A percentile compares a stretch with the other conserved stretches of the same genome.
Evolutionary conservation across 1,140 invertebrate genomes (phyloP).

Genomic region (Araneus ventricosus): DNA sequence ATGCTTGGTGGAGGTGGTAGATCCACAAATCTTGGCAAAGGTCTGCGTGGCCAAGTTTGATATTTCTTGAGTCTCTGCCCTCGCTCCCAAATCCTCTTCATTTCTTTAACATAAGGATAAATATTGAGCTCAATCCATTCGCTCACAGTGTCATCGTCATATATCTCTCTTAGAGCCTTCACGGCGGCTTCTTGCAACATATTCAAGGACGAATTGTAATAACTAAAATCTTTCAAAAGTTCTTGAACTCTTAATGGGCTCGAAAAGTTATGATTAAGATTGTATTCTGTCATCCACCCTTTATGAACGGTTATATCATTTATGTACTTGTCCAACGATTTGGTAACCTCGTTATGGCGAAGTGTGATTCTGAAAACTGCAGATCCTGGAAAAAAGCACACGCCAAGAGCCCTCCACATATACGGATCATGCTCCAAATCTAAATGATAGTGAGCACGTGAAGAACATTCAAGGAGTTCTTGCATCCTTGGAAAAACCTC

Average conservation of each 20-base stretch:
- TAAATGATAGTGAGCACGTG: conserved; percentile 77
- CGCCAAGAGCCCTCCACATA: conserved; percentile 83
- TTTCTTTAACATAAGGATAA: conserved; percentile 82
- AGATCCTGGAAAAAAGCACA: conserved; percentile 83
- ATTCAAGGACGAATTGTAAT: conserved; percentile 78
- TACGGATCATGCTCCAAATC: conserved; percentile 84
- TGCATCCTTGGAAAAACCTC: conserved; percentile 81
- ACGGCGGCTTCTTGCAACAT: conserved; percentile 84
- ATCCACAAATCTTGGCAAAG: conserved; percentile 78
- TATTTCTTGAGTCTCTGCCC: conserved; percentile 81
- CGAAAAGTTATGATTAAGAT: conserved; percentile 88
- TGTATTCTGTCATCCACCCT: conserved; percentile 90
- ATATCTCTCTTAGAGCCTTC: conserved; percentile 85
- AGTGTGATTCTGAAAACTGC: conserved; percentile 83
- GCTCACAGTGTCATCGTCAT: conserved; percentile 86
- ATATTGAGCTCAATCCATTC: conserved; percentile 88
- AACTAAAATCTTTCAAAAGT: conserved; percentile 84
- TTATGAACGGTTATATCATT: conserved; percentile 78
- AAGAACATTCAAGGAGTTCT: conserved; percentile 82
- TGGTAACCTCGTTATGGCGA: conserved; percentile 82
- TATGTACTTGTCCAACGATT: conserved; percentile 78
- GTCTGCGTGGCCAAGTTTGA: conserved; percentile 83
- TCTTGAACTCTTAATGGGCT: conserved; percentile 86
- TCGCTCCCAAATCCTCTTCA: conserved; percentile 82
- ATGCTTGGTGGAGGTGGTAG: conserved; percentile 52